Percentiles rank a stretch among this genome's conserved stretches.
phyloP scores from a whole-genome alignment of 2,888 invertebrate genomes.

The Drosophila demipolita region DNA sequence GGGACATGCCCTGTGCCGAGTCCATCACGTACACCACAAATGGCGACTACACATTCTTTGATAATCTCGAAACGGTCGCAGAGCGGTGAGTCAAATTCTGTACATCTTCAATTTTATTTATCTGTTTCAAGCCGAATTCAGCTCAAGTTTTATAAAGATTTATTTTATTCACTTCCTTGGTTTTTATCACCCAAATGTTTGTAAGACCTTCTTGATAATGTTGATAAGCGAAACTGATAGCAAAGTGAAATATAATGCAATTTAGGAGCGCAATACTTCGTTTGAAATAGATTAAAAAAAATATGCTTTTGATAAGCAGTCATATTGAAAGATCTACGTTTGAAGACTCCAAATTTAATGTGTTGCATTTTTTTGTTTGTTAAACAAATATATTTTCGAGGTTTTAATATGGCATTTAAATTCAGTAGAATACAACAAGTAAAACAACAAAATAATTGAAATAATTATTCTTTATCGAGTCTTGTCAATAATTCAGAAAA shows the following conservation, averaged over 20 bases:
- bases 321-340: too few relatives aligned
- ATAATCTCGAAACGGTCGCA: slow-evolving; percentile 87
- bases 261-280: too few relatives aligned
- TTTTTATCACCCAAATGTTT: neutral
- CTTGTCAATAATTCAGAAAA: too few relatives aligned
- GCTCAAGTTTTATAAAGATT: neutral
- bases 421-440: too few relatives aligned
- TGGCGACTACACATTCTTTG: slow-evolving; percentile 89
- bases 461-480: too few relatives aligned
- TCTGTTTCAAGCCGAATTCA: neutral
- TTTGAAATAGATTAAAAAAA: too few relatives aligned
- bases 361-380: too few relatives aligned
- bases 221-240: neutral
- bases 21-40: slow-evolving; percentile 89
- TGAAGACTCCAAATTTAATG: too few relatives aligned
- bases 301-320: too few relatives aligned
- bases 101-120: neutral
- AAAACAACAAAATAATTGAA: too few relatives aligned
- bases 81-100: slow-evolving; percentile 74
- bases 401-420: too few relatives aligned
- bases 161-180: neutral
- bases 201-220: neutral
- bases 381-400: too few relatives aligned
- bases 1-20: slow-evolving; percentile 86
- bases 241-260: neutral